A percentile compares a stretch with the other conserved stretches of the same genome.
Conservation (phyloP, 2,113 vertebrate genomes). For the Ochotona princeps region DNA sequence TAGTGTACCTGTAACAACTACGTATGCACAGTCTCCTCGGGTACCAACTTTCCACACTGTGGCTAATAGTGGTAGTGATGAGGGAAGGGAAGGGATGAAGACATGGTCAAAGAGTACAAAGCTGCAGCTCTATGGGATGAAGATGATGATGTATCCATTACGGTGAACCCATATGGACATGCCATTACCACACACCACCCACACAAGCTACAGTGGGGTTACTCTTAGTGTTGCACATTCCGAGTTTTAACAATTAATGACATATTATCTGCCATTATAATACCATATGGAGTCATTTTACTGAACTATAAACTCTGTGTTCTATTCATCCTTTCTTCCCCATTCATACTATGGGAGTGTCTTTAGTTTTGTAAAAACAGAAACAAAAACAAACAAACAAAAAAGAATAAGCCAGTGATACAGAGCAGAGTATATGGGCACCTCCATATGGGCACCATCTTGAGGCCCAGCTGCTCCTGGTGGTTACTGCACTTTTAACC, state of each 20-base stretch:
- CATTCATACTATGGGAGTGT: background rate
- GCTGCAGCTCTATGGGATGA: too few species aligned
- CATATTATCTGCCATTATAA: background rate
- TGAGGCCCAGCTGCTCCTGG: too few species aligned
- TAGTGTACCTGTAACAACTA: background rate
- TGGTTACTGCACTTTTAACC: too few species aligned
- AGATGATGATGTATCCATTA: too few species aligned
- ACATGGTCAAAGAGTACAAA: too few species aligned
- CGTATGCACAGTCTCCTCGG: background rate
- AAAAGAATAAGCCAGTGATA: too few species aligned
- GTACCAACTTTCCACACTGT: background rate
- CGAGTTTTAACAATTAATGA: background rate
- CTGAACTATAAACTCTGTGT: background rate
- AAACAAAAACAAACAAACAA: background rate
- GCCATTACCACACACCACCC: background rate
- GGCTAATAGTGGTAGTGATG: background rate
- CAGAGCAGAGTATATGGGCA: too few species aligned
- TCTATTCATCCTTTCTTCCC: background rate
- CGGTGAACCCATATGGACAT: background rate
- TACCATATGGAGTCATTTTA: background rate
- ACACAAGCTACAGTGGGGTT: background rate
- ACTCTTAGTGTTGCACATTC: background rate
- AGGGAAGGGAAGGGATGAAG: too few species aligned
- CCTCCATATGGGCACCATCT: background rate
- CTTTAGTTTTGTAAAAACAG: background rate